Evolutionary conservation across 2,797 vertebrate genomes (phyloP).

Genomic region (Oophaga sylvatica): DNA sequence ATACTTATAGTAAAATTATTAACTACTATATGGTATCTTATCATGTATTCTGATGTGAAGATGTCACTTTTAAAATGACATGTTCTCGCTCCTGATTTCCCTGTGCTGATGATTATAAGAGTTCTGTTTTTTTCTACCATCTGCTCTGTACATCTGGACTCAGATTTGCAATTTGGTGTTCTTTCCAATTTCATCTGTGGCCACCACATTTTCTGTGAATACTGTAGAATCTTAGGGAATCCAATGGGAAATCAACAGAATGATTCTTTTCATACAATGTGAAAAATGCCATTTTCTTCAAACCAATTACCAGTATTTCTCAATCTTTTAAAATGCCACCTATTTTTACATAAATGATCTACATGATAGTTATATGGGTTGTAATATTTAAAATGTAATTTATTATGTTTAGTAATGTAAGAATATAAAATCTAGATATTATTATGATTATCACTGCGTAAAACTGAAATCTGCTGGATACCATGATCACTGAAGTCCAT

Average conservation of each 20-base stretch:
- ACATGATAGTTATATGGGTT: not conserved
- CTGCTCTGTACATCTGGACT: constrained; percentile 23
- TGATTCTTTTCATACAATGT: not conserved
- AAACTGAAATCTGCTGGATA: not conserved
- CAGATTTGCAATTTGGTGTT: constrained; percentile 2
- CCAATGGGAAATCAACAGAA: not conserved
- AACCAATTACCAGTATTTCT: not conserved
- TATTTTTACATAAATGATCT: not conserved
- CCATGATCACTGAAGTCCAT: not conserved
- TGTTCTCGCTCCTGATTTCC: not conserved
- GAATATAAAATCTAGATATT: too few species aligned
- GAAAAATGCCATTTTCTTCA: not conserved
- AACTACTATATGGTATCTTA: not conserved
- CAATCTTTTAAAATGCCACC: not conserved
- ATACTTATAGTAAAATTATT: not conserved
- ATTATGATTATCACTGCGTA: not conserved
- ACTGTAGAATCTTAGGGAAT: not conserved
- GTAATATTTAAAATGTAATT: not conserved
- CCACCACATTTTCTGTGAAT: not conserved
- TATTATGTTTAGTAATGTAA: not conserved
- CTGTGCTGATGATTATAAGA: not conserved
- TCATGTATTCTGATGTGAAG: not conserved
- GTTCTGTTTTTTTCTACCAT: not conserved
- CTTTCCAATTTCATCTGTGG: not conserved
- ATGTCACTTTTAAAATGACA: constrained; percentile 9